Evolutionary conservation across 2,797 vertebrate genomes (phyloP).

Genomic region (Sciaenops ocellatus): DNA sequence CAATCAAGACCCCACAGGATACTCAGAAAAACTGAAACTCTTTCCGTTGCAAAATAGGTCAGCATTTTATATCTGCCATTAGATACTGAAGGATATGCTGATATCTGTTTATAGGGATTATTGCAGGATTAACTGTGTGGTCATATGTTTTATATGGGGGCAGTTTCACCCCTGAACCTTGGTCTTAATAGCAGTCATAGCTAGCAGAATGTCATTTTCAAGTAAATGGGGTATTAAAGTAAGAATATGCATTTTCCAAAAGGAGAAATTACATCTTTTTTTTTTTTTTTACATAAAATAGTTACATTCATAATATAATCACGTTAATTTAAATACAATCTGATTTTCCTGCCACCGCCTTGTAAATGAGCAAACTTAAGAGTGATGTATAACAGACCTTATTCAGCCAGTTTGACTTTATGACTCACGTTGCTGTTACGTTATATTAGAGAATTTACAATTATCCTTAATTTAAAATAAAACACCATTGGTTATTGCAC

Average conservation of each 20-base stretch:
- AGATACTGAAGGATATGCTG: neutral
- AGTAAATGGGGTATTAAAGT: neutral
- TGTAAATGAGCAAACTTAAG: neutral
- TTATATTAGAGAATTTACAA: neutral
- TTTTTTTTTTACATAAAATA: no score
- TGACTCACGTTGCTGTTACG: neutral
- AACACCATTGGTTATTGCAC: no score
- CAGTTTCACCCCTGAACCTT: neutral
- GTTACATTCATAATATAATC: neutral
- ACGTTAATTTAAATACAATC: neutral
- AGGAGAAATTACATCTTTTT: neutral
- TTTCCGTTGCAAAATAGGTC: constrained; percentile 13
- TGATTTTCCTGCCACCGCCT: neutral
- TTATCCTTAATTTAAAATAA: neutral
- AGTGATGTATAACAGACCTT: neutral
- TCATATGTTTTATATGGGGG: neutral
- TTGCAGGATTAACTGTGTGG: neutral
- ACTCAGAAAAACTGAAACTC: constrained; percentile 27
- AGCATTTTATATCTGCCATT: constrained; percentile 9
- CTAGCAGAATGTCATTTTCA: neutral
- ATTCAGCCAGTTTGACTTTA: neutral
- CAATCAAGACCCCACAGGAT: constrained; percentile 48
- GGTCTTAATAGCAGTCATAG: neutral
- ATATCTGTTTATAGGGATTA: no score
- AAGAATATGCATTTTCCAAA: neutral